A percentile compares a stretch with the other conserved stretches of the same genome.
Conservation (phyloP, 2,888 invertebrate genomes). For the Epicampocera succincta region DNA sequence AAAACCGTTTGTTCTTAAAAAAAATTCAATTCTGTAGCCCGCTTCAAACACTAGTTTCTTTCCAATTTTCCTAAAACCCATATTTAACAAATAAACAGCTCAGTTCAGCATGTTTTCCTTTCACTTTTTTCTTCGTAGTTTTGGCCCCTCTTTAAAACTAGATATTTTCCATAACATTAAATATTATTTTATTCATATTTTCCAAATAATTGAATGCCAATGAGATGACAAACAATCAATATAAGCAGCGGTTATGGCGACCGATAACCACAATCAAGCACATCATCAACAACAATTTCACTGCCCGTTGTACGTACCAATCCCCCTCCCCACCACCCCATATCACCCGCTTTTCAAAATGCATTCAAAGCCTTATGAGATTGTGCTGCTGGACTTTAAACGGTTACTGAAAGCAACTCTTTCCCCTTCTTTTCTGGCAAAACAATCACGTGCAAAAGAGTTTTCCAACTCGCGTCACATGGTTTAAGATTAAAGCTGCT, state of each 20-base stretch:
- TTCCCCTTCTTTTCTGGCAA: background rate
- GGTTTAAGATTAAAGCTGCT: constrained; percentile 38
- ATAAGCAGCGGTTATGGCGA: constrained; percentile 43
- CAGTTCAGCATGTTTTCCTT: background rate
- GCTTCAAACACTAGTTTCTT: too few relatives aligned
- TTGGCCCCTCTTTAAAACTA: background rate
- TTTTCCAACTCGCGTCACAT: constrained; percentile 47
- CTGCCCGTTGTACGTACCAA: background rate
- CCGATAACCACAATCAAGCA: constrained; percentile 10
- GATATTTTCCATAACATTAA: constrained; percentile 26
- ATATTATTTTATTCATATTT: constrained; percentile 69
- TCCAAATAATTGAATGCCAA: constrained; percentile 76
- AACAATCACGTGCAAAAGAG: constrained; percentile 53
- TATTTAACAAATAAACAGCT: background rate
- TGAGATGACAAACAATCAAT: constrained; percentile 76
- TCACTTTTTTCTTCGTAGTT: background rate
- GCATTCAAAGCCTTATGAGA: constrained; percentile 1
- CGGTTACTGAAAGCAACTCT: background rate
- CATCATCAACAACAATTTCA: constrained; percentile 13
- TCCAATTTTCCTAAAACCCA: too few relatives aligned
- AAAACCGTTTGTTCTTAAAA: too few relatives aligned
- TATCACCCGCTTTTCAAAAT: constrained; percentile 1
- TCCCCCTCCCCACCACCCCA: too few relatives aligned
- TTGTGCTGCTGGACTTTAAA: background rate
- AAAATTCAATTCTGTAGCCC: too few relatives aligned